These are phyloP conservation scores for Eristalis tenax DNA, from an alignment of 2,888 invertebrate species.

Conservation along the genomic window DNA sequence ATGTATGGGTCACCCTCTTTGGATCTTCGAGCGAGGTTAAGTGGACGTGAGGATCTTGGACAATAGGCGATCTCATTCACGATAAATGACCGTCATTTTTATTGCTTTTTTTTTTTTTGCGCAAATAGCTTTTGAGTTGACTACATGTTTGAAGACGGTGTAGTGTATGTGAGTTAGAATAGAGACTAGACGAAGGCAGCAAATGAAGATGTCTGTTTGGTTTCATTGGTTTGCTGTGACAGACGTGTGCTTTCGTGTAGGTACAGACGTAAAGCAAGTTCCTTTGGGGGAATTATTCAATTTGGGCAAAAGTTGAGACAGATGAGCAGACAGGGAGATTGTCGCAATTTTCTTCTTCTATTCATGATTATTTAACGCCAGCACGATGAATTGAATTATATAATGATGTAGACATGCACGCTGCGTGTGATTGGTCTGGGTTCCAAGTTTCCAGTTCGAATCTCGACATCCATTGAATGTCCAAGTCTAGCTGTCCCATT, in stretches of 20 bases:
- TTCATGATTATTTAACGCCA: conserved; percentile 58
- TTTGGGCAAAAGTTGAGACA: conserved; percentile 45
- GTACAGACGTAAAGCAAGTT: conserved; percentile 32
- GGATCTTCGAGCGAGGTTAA: not conserved
- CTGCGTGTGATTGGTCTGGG: too few species aligned
- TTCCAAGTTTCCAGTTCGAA: too few species aligned
- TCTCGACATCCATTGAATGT: not conserved
- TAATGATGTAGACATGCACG: conserved; percentile 16
- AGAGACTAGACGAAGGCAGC: conserved; percentile 12
- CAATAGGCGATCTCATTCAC: conserved; percentile 39
- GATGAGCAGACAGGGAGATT: conserved; percentile 47
- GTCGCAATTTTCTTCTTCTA: conserved; percentile 64
- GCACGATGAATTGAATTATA: conserved; percentile 55
- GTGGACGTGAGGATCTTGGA: conserved; percentile 21
- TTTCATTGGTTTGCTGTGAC: conserved; percentile 8
- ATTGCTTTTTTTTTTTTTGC: not conserved
- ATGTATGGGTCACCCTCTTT: not conserved
- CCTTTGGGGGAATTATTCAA: conserved; percentile 59
- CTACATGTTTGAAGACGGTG: not conserved
- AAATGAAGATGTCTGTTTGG: not conserved
- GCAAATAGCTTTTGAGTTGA: not conserved
- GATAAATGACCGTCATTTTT: conserved; percentile 43
- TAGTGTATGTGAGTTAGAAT: not conserved
- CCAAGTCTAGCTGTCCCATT: not conserved
- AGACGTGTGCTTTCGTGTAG: not conserved